These are phyloP conservation scores for Oscheius onirici DNA, from an alignment of 2,888 invertebrate species.

Conservation along the genomic window DNA sequence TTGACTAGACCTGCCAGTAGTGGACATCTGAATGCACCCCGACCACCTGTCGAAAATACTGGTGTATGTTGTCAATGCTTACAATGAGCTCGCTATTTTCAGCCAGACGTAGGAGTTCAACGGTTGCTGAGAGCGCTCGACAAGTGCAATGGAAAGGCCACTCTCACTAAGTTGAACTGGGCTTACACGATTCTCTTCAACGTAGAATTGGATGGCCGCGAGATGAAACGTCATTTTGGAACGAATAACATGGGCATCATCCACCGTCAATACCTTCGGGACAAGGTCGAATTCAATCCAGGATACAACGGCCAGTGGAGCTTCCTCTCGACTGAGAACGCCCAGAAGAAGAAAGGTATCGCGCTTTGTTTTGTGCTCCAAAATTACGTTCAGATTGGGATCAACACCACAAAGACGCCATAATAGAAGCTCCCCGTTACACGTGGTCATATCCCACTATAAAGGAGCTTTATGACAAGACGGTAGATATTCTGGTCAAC, in stretches of 20 bases:
- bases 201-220: not conserved
- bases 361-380: not conserved
- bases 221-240: constrained; percentile 9
- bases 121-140: constrained; percentile 19
- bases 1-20: not conserved
- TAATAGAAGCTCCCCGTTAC: not conserved
- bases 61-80: not conserved
- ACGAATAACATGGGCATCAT: constrained; percentile 16
- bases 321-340: constrained; percentile 17
- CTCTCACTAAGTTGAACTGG: constrained; percentile 10
- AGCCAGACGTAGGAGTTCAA: constrained; percentile 4
- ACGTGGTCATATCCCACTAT: constrained; percentile 12
- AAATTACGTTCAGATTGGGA: not conserved
- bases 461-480: constrained; percentile 7
- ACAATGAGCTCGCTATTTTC: not conserved
- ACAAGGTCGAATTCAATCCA: constrained; percentile 8
- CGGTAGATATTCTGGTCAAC: constrained; percentile 24
- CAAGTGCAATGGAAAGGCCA: constrained; percentile 17
- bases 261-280: constrained; percentile 5
- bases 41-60: not conserved
- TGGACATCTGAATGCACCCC: not conserved
- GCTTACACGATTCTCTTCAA: constrained; percentile 12
- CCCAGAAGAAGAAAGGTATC: constrained; percentile 9
- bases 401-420: not conserved
- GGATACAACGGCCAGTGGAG: constrained; percentile 7